Conservation (phyloP, 2,113 vertebrate species). For the Corythaixoides concolor region DNA sequence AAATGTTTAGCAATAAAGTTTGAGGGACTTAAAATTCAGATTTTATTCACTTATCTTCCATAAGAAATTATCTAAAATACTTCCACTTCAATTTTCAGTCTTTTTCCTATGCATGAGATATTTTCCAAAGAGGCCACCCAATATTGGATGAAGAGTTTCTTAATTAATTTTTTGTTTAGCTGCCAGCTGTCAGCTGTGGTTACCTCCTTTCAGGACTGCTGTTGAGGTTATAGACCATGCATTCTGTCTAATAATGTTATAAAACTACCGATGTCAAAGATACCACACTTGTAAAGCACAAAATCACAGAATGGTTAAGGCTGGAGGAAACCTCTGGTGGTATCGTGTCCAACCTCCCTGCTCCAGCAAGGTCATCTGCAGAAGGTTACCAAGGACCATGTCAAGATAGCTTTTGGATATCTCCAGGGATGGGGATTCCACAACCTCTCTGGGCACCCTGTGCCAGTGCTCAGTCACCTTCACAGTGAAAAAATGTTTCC, state of each 20-base stretch:
- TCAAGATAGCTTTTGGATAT: not conserved
- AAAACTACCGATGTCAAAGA: not conserved
- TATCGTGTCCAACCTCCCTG: not conserved
- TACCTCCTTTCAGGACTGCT: not conserved
- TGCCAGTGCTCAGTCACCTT: not conserved
- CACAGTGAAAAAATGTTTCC: not conserved
- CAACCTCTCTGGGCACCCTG: not conserved
- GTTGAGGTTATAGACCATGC: not conserved
- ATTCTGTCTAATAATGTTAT: not conserved
- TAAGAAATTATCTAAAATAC: not conserved
- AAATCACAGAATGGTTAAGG: not conserved
- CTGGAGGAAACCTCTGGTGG: not conserved
- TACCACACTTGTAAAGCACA: not conserved
- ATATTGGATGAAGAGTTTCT: not conserved
- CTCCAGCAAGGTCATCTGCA: not conserved
- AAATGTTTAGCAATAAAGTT: not conserved
- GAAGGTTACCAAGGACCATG: not conserved
- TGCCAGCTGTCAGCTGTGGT: not conserved
- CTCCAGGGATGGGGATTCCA: not conserved
- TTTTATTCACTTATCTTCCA: not conserved
- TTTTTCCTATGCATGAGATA: not conserved
- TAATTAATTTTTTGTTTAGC: not conserved
- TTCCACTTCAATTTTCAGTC: not conserved
- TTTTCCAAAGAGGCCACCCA: not conserved
- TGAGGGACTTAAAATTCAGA: not conserved